Conservation (phyloP, 1,140 invertebrate genomes). For the Lutraria rhynchaena region DNA sequence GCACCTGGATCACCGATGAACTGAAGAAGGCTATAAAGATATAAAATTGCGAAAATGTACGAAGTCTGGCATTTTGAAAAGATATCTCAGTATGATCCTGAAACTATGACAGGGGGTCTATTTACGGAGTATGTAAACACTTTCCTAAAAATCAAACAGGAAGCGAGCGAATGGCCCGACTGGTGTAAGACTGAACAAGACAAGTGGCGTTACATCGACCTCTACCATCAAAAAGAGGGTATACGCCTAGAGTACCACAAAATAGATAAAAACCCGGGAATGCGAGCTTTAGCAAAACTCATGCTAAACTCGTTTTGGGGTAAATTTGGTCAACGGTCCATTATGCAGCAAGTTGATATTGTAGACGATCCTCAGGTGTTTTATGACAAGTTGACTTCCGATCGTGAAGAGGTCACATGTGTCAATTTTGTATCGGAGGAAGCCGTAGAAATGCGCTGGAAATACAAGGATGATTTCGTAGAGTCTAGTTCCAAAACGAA, state of each 20-base stretch:
- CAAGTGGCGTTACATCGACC: slow-evolving; percentile 69
- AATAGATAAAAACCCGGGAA: slow-evolving; percentile 78
- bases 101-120: slow-evolving; percentile 19
- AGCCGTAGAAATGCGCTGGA: slow-evolving; percentile 25
- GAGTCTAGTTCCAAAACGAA: slow-evolving; percentile 64
- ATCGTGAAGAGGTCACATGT: slow-evolving; percentile 13
- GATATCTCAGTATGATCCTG: slow-evolving; percentile 25
- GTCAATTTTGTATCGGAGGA: slow-evolving; percentile 49
- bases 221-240: slow-evolving; percentile 69
- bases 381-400: slow-evolving; percentile 67
- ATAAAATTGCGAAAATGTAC: slow-evolving; percentile 9
- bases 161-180: slow-evolving; percentile 62
- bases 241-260: slow-evolving; percentile 75
- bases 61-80: slow-evolving; percentile 54
- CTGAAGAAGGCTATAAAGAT: too few relatives aligned
- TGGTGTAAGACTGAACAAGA: slow-evolving; percentile 53
- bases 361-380: slow-evolving; percentile 45
- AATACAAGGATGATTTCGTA: slow-evolving; percentile 3
- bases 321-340: slow-evolving; percentile 57
- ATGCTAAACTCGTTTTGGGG: slow-evolving; percentile 46
- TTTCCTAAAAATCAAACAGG: slow-evolving; percentile 69
- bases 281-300: slow-evolving; percentile 61
- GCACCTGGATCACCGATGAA: background rate
- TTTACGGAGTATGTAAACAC: slow-evolving; percentile 66
- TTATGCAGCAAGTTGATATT: slow-evolving; percentile 23